Conservation (phyloP, 30 jellyfish, hydroid and myxozoan species). For the Cassiopea andromeda region DNA sequence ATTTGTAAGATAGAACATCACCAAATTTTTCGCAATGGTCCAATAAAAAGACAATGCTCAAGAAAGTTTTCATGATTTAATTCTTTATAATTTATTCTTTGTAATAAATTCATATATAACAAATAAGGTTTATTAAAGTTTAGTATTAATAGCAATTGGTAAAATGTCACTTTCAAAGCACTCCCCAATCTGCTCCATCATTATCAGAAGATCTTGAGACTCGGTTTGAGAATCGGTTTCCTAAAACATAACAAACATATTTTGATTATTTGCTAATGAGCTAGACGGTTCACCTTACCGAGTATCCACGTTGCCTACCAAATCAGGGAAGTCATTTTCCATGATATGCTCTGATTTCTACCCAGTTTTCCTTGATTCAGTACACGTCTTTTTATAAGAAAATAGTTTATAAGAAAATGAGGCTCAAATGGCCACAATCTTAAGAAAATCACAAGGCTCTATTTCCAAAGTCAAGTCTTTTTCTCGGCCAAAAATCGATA, state of each 20-base stretch:
- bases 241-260: neutral
- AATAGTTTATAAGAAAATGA: too few relatives aligned
- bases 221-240: neutral
- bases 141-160: neutral
- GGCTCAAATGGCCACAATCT: too few relatives aligned
- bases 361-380: too few relatives aligned
- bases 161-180: neutral
- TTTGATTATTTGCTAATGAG: neutral
- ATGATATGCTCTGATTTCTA: too few relatives aligned
- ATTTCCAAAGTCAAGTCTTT: too few relatives aligned
- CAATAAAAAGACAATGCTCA: neutral
- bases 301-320: too few relatives aligned
- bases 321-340: too few relatives aligned
- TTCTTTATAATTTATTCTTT: neutral
- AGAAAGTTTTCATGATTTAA: neutral
- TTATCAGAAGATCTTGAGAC: slow-evolving; percentile 13
- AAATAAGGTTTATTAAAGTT: neutral
- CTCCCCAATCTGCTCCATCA: slow-evolving; percentile 43
- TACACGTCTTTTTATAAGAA: too few relatives aligned
- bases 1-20: too few relatives aligned
- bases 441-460: too few relatives aligned
- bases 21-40: neutral
- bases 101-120: neutral
- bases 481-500: too few relatives aligned
- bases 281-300: neutral